Evolutionary conservation across 2,797 vertebrate genomes (phyloP), one percentile per base, ranked within the genome.

Genomic region (Eulemur coronatus): DNA sequence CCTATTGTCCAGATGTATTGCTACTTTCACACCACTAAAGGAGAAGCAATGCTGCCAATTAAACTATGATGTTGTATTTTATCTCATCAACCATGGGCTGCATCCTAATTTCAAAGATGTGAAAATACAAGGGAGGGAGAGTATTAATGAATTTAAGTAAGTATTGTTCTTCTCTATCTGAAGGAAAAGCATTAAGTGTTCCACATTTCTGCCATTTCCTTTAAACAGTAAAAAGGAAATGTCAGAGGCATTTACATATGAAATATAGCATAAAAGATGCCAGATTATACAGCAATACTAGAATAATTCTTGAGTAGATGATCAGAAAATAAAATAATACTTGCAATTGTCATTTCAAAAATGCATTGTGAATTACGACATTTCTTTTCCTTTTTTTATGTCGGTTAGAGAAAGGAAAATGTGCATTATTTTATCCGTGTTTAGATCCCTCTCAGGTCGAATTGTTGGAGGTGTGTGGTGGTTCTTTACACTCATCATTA

Each of bases 401-500:
- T 0, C 93, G 88, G 50, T 94, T 93, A 96, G 84, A 98, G 94
- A 97, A 87, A 96, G 96, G 97, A 98, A 98, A 98, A 97, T 95
- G 89, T 97, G 95, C 95, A 95, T 99, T 97, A 98, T 97, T 72
- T 98, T 98, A 92, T 99, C 98, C 97, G 17, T 98, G 97, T 99
- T 99, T 98, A 99, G 99, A 99, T 99, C 99, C 97, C 99, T 99
- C 98, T 99, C 99, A 95, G 99, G 99, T 97, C 99, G 99, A 89
- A 99, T 99, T 73, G 99, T 99, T 9, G 99, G 99, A 95, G 99
- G 99, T 61, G 99, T 99, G 33, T 99, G 99, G 99, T 99, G 99
- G 99, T 99, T 99, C 98, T 99, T 99, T 98, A 99, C 99, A 4
- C 99, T 99, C 94, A 99, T 99, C 99, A 99, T 99, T 98, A 99